Evolutionary conservation across 2,797 vertebrate species (phyloP).

Genomic region (Natrix natrix): DNA sequence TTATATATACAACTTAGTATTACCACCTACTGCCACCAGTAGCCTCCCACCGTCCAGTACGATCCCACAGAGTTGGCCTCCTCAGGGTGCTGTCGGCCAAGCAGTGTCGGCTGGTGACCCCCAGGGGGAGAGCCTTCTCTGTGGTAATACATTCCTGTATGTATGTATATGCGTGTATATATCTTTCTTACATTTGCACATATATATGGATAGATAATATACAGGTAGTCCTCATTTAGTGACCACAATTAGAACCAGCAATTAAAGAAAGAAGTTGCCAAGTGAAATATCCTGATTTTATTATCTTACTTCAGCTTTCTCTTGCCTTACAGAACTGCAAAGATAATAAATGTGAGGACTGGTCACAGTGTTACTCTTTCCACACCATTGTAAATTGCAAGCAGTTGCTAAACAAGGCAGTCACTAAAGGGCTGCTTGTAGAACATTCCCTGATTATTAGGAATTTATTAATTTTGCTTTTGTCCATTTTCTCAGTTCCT

Average conservation of each 20-base stretch:
- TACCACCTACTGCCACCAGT: too few species aligned
- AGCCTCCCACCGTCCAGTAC: too few species aligned
- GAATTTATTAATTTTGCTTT: not conserved
- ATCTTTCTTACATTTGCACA: not conserved
- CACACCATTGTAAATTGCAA: not conserved
- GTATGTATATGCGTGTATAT: not conserved
- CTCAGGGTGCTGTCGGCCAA: too few species aligned
- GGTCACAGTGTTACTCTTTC: not conserved
- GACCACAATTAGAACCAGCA: not conserved
- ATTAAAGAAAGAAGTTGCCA: not conserved
- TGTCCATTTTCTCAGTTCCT: not conserved
- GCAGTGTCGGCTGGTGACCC: too few species aligned
- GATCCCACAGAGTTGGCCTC: too few species aligned
- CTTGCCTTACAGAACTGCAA: not conserved
- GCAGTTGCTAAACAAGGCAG: not conserved
- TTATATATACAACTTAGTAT: not conserved
- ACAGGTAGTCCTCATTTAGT: not conserved
- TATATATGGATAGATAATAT: not conserved
- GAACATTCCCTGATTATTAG: not conserved
- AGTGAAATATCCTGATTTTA: not conserved
- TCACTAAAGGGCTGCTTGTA: not conserved
- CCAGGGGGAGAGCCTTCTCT: too few species aligned
- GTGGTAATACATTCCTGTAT: not conserved
- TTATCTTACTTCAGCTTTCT: not conserved
- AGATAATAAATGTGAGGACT: not conserved